These are phyloP conservation scores for Decapterus maruadsi DNA, from an alignment of 2,797 vertebrate genomes.

Conservation along the genomic window DNA sequence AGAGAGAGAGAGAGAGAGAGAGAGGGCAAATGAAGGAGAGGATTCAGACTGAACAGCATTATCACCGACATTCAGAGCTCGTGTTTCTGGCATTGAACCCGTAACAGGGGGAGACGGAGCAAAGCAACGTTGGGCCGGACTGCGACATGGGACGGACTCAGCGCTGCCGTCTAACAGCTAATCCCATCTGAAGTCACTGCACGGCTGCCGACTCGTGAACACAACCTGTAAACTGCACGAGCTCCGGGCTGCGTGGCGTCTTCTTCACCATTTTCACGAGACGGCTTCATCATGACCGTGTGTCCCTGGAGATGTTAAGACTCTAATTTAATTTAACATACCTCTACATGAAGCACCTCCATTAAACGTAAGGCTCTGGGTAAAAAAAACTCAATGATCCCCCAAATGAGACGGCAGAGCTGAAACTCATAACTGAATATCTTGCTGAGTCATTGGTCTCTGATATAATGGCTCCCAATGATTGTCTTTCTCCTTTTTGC, in stretches of 20 bases:
- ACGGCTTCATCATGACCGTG: slow-evolving; percentile 12
- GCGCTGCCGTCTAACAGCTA: slow-evolving; percentile 13
- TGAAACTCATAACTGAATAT: slow-evolving; percentile 38
- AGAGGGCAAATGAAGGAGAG: slow-evolving; percentile 12
- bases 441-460: slow-evolving; percentile 60
- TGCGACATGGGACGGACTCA: slow-evolving; percentile 22
- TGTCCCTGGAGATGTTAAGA: slow-evolving; percentile 22
- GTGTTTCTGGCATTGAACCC: slow-evolving; percentile 59
- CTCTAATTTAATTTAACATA: slow-evolving; percentile 10
- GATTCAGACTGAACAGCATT: slow-evolving; percentile 37
- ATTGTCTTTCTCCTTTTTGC: slow-evolving; percentile 67
- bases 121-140: slow-evolving; percentile 35
- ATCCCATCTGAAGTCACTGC: slow-evolving; percentile 29
- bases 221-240: slow-evolving; percentile 6
- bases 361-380: slow-evolving; percentile 36
- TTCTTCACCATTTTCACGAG: slow-evolving; percentile 1
- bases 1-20: slow-evolving; percentile 9
- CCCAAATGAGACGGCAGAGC: slow-evolving; percentile 41
- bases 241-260: neutral
- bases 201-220: neutral
- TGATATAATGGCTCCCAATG: slow-evolving; percentile 53
- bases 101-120: slow-evolving; percentile 6
- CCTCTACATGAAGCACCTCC: slow-evolving; percentile 27
- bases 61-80: slow-evolving; percentile 63
- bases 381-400: slow-evolving; percentile 29